Conservation (phyloP, 35 echinoderm and acorn worm genomes). For the Apostichopus californicus region DNA sequence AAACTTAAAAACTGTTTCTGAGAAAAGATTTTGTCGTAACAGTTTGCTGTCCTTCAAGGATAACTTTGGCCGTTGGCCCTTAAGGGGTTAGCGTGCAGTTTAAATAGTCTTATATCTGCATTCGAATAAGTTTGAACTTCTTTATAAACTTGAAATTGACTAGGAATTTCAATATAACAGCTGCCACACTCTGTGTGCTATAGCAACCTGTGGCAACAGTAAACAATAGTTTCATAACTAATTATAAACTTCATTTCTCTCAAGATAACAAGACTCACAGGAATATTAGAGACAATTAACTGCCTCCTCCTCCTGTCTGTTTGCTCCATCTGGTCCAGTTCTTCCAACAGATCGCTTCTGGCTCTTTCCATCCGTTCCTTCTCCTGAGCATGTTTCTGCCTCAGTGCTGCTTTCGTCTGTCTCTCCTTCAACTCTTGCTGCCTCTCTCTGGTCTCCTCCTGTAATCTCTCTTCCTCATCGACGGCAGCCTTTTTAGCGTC, state of each 20-base stretch:
- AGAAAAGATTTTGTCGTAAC: no score
- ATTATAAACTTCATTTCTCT: neutral
- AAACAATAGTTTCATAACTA: no score
- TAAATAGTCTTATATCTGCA: no score
- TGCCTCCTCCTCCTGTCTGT: conserved; percentile 88
- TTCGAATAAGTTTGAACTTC: no score
- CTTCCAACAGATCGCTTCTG: conserved; percentile 60
- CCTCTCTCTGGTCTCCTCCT: conserved; percentile 59
- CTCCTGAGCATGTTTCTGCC: conserved; percentile 90
- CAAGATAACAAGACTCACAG: conserved; percentile 58
- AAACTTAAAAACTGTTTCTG: neutral
- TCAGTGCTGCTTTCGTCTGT: conserved; percentile 78
- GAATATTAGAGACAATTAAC: conserved; percentile 81
- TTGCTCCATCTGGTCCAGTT: conserved; percentile 85
- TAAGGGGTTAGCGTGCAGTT: no score
- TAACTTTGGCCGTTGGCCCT: no score
- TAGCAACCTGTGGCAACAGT: no score
- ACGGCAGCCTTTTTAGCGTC: conserved; percentile 80
- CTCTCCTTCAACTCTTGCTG: conserved; percentile 73
- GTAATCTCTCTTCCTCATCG: conserved; percentile 67
- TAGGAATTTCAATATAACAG: no score
- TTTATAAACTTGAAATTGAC: no score
- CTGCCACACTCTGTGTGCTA: no score
- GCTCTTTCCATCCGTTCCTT: conserved; percentile 79
- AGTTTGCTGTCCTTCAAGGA: no score